Base-by-base conservation (phyloP, 2,113 vertebrate species). In the Toxotes chatareus region DNA sequence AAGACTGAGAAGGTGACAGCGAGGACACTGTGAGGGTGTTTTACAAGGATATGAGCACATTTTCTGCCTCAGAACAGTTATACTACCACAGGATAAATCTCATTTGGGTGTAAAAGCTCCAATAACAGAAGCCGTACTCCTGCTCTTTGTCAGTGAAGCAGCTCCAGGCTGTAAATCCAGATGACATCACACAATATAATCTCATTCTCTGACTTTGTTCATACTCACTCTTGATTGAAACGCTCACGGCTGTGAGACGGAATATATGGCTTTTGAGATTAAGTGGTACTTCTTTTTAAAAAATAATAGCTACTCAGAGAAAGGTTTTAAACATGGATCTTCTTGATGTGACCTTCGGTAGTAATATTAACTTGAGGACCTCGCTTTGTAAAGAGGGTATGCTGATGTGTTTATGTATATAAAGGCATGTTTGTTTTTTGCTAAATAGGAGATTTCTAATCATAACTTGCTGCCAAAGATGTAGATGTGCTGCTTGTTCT, bases 71-170 rank as follows among this genome's bases (percentile, higher is more conserved):
- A 73, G 71, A 89, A 78, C 75, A 61, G 59, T 83, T 87, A 73
- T 65, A 83, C 72, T 66, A 80, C 76, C 82, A 79, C 56, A 69
- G 79, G 83, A 90, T 90, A 84, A 89, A 92, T 92, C 78, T 88
- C 76, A 85, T 90, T 89, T 83, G 76, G 68, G 80, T 84, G 80
- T 89, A 91, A 91, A 88, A 91, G 76, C 88, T 82, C 72, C 73
- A 86, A 82, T 84, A 82, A 89, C 72, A 69, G 61, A 79, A 89
- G 82, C 69, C 34, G 31, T 74, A 72, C 79, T 86, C 40, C 80
- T 79, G 82, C 78, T 89, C 81, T 79, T 88, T 83, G 77, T 91
- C 90, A 88, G 61, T 75, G 78, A 80, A 88, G 84, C 73, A 47
- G 85, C 89, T 87, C 78, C 23, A 8, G 63, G 90, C 76, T 73